phyloP scores from a whole-genome alignment of 2,888 invertebrate species.

The Venustoraphidia nigricollis region DNA sequence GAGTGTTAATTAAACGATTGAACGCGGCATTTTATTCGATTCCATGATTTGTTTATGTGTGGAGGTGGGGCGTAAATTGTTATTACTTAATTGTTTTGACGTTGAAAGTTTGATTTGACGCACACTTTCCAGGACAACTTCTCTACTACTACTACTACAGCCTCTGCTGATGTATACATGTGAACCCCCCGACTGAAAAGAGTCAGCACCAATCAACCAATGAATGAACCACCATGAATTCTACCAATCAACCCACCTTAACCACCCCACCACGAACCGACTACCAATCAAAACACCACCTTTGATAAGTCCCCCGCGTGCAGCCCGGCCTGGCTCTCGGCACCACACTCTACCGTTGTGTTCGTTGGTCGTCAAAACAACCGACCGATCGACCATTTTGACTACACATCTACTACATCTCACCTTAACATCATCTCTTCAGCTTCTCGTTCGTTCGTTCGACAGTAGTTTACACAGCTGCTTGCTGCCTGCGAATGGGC shows the following conservation, averaged over 20 bases:
- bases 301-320: no score
- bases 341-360: no score
- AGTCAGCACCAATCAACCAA: neutral
- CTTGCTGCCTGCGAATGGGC: no score
- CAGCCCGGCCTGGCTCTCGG: no score
- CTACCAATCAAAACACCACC: neutral
- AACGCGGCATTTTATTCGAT: no score
- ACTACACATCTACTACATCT: conserved; percentile 3
- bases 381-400: neutral
- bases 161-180: conserved; percentile 2
- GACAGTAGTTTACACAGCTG: no score
- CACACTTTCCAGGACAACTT: conserved; percentile 23
- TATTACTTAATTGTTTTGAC: neutral
- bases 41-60: no score
- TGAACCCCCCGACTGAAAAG: neutral
- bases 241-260: conserved; percentile 15
- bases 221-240: conserved; percentile 9
- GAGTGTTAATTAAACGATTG: no score
- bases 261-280: conserved; percentile 9
- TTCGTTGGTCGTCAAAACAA: no score
- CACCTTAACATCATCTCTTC: conserved; percentile 1
- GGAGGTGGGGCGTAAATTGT: neutral
- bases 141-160: no score
- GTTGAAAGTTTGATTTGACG: conserved; percentile 16
- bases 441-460: neutral